Evolutionary conservation across 2,113 vertebrate species (phyloP), one percentile per base, ranked within the genome.

Genomic region (Carollia perspicillata): DNA sequence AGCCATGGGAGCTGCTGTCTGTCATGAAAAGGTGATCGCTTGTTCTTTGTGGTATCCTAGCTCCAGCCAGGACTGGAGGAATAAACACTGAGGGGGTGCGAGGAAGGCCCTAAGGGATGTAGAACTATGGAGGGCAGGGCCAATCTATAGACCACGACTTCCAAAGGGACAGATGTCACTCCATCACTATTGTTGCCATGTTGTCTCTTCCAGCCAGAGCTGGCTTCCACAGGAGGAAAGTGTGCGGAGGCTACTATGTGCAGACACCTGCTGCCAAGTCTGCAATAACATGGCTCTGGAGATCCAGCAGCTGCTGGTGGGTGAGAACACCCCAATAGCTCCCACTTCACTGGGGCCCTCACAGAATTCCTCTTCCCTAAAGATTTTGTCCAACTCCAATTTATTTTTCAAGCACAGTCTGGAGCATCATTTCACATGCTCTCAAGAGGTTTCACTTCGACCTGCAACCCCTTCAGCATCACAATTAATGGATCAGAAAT

Each of bases 21-120:
- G 1, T 79, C 87, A 97, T 97, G 94, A 96, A 96, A 95, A 97
- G 97, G 97, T 98, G 68, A 97, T 22, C 8, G 58, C 23, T 87
- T 66, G 33, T 22, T 96, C 44, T 92, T 60, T 42, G 7, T 18
- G 22, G 28, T 88, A 40, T 94, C 37, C 37, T 30, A 87, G 23
- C 13, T 18, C 44, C 33, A 44, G 51, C 65, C 40, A 81, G 37
- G n/a, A 23, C 81, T 14, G 47, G 33, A 55, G 8, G 8, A 17
- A 14, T 35, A 95, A 58, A 79, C 28, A 47, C 0, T 5, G 49
- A 40, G 28, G 4, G 23, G 3, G 23, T 47, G 1, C 2, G 0
- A 30, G 40, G 3, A 10, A 74, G 63, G 28, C 13, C 5, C 44
- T 22, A 69, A 79, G 47, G 18, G 22, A 60, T 80, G 8, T 3